phyloP scores from a whole-genome alignment of 2,113 vertebrate species.

The Paracanthobrama guichenoti region DNA sequence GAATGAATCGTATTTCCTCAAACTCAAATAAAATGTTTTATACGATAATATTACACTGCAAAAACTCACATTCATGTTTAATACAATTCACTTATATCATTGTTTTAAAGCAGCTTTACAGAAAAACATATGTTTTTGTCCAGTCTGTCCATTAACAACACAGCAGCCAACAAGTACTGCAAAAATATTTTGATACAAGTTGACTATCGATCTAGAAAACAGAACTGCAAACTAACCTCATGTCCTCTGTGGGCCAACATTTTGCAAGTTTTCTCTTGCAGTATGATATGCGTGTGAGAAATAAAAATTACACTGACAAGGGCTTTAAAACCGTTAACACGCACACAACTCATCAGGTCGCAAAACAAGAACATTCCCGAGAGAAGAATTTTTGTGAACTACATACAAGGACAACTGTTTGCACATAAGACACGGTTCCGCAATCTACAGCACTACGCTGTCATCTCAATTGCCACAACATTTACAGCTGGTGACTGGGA shows the following conservation, averaged over 20 bases:
- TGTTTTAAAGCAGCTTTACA: background rate
- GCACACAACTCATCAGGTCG: background rate
- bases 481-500: slow-evolving; percentile 6
- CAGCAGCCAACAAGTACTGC: slow-evolving; percentile 11
- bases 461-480: background rate
- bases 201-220: slow-evolving; percentile 8
- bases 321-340: background rate
- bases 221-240: background rate
- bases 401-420: background rate
- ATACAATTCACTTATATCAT: background rate
- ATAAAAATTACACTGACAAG: background rate
- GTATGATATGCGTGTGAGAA: background rate
- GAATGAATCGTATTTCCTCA: background rate
- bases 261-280: slow-evolving; percentile 10
- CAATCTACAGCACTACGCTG: background rate
- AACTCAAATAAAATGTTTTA: background rate
- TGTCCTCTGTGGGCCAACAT: background rate
- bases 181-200: background rate
- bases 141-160: background rate
- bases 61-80: background rate
- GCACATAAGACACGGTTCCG: background rate
- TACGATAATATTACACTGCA: background rate
- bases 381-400: background rate
- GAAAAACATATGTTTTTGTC: background rate
- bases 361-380: background rate